Base-by-base conservation (phyloP, 2,888 invertebrate genomes). In the Conistra vaccinii region DNA sequence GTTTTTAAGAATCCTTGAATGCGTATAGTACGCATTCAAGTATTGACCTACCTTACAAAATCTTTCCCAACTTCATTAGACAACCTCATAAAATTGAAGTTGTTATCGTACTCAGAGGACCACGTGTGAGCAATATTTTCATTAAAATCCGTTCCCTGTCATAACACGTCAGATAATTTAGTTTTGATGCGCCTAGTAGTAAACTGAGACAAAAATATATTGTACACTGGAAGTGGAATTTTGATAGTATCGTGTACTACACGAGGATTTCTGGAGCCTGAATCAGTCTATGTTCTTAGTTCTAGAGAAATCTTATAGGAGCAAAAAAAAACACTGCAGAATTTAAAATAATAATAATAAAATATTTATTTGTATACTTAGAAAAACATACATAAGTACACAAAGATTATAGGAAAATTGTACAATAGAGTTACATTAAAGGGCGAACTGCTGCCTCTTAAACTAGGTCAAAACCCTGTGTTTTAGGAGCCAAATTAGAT, bases 51-150 rank as follows among this genome's bases (percentile, higher is more conserved):
- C 26, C 32, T 53, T 26, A 32, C 3, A 39, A 72, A 57, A 62
- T 72, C 1, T 48, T 51, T 26, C n/a, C 35, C 12, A 39, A 35
- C 1, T 29, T 14, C 14, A 17, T 20, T 10, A 5, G 17, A 39
- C 12, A 17, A 6, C 12, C 23, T 60, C 32, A 35, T 73, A 72
- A 72, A 69, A 58, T 67, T 23, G 14, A 17, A 63, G 55, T 66
- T 35, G 53, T 35, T 32, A 51, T 26, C 12, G 29, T 12, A 5
- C n/a, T 23, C 55, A 53, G n/a, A 17, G 14, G 26, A 67, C 51
- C 77, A 85, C 75, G 84, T 85, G 81, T 51, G 42, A 42, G 73
- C 48, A 69, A 84, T 89, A 88, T 86, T 85, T 89, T 90, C 58
- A 84, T 86, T 85, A 76, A 10, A 62, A 73, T 78, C 68, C 76